A percentile compares a stretch with the other conserved stretches of the same genome.
These are phyloP conservation scores for Noctilio leporinus DNA, from an alignment of 2,113 vertebrate species.

Conservation along the genomic window DNA sequence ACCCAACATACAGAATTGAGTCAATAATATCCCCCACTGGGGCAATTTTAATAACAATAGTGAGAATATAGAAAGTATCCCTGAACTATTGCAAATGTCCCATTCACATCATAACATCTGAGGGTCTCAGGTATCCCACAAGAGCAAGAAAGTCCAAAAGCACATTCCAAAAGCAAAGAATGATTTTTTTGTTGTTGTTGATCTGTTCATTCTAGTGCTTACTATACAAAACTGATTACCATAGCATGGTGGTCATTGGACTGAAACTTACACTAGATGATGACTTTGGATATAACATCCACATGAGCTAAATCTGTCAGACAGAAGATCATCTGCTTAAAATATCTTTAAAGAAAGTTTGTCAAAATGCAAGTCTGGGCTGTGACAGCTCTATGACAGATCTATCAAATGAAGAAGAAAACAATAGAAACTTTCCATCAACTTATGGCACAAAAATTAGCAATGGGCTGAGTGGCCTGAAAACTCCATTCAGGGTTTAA, in stretches of 20 bases:
- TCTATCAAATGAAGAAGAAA: conserved; percentile 24
- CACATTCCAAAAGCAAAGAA: neutral
- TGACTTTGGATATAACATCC: neutral
- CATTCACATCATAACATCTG: neutral
- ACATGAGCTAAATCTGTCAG: neutral
- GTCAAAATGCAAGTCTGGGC: conserved; percentile 12
- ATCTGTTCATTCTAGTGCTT: neutral
- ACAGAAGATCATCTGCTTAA: neutral
- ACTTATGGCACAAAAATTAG: conserved; percentile 20
- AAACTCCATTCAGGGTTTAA: conserved; percentile 7
- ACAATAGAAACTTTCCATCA: conserved; percentile 12
- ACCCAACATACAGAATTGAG: neutral
- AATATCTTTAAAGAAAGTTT: conserved; percentile 35
- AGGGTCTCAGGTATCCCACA: neutral
- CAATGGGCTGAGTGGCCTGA: neutral
- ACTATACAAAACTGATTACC: neutral
- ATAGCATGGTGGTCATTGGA: neutral
- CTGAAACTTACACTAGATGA: neutral
- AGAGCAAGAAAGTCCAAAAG: neutral
- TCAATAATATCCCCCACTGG: neutral
- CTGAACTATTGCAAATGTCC: neutral
- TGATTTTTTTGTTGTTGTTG: neutral
- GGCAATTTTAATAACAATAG: neutral
- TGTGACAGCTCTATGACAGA: conserved; percentile 49
- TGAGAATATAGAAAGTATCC: neutral